Evolutionary conservation across 1,140 invertebrate species (phyloP).

Genomic region (Phthorimaea operculella): DNA sequence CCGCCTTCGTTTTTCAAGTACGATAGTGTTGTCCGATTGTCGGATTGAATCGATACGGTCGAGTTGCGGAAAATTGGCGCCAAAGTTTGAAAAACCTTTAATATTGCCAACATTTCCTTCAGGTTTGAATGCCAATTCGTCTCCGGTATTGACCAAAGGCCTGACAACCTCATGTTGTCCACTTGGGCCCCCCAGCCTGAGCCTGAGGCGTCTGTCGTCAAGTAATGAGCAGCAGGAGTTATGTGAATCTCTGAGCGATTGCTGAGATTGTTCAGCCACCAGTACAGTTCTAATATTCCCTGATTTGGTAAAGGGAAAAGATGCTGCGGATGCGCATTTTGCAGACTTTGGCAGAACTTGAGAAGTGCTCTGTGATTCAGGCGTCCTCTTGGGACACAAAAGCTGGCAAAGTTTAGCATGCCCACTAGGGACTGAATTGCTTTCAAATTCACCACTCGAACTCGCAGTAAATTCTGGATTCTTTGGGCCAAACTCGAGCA

Average conservation of each 20-base stretch:
- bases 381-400: slow-evolving; percentile 65
- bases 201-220: slow-evolving; percentile 4
- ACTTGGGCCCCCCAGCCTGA: neutral
- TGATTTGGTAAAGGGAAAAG: neutral
- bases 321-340: neutral
- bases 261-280: neutral
- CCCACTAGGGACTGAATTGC: slow-evolving; percentile 15
- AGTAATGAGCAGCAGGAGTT: neutral
- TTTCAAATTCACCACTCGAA: neutral
- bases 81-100: slow-evolving; percentile 12
- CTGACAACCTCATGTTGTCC: slow-evolving; percentile 12
- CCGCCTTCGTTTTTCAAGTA: slow-evolving; percentile 27
- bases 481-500: neutral
- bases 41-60: slow-evolving; percentile 24
- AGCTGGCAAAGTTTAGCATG: slow-evolving; percentile 51
- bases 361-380: slow-evolving; percentile 13
- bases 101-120: slow-evolving; percentile 28
- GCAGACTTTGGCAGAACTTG: neutral
- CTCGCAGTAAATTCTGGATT: neutral
- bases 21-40: slow-evolving; percentile 25
- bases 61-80: slow-evolving; percentile 8
- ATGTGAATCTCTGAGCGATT: neutral
- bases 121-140: slow-evolving; percentile 23
- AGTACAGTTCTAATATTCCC: neutral
- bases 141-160: slow-evolving; percentile 12